phyloP scores from a whole-genome alignment of 1,140 invertebrate genomes.

The Trichonephila clavipes region DNA sequence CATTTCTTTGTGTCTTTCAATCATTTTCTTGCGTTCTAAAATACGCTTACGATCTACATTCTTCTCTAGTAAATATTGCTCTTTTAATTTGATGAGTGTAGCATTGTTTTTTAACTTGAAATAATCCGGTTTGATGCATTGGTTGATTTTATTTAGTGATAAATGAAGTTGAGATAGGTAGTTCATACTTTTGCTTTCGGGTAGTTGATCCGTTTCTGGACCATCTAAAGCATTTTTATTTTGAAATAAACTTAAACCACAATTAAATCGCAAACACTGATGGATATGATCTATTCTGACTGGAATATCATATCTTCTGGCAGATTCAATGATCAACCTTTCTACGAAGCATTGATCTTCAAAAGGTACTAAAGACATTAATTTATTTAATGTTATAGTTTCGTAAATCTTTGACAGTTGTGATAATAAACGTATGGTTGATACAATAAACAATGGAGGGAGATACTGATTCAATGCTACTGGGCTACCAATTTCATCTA shows the following conservation, averaged over 20 bases:
- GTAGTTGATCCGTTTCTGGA: constrained; percentile 85
- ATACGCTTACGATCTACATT: constrained; percentile 92
- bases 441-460: constrained; percentile 92
- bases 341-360: constrained; percentile 91
- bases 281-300: constrained; percentile 92
- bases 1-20: constrained; percentile 96
- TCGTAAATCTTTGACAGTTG: constrained; percentile 96
- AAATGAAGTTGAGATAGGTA: constrained; percentile 92
- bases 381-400: constrained; percentile 91
- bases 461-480: constrained; percentile 86
- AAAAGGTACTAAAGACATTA: constrained; percentile 92
- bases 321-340: constrained; percentile 94
- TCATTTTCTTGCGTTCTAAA: constrained; percentile 94
- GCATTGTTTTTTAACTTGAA: constrained; percentile 87
- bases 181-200: constrained; percentile 79
- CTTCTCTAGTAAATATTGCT: constrained; percentile 92
- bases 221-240: constrained; percentile 96
- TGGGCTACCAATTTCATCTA: constrained; percentile 79
- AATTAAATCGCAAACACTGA: constrained; percentile 93
- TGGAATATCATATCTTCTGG: constrained; percentile 97
- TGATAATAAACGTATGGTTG: constrained; percentile 92
- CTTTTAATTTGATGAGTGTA: constrained; percentile 87
- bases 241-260: constrained; percentile 93
- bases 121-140: constrained; percentile 89
- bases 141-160: constrained; percentile 89